Evolutionary conservation across 2,113 vertebrate genomes (phyloP), one percentile per base, ranked within the genome.

Genomic region (Ardeotis arabs): DNA sequence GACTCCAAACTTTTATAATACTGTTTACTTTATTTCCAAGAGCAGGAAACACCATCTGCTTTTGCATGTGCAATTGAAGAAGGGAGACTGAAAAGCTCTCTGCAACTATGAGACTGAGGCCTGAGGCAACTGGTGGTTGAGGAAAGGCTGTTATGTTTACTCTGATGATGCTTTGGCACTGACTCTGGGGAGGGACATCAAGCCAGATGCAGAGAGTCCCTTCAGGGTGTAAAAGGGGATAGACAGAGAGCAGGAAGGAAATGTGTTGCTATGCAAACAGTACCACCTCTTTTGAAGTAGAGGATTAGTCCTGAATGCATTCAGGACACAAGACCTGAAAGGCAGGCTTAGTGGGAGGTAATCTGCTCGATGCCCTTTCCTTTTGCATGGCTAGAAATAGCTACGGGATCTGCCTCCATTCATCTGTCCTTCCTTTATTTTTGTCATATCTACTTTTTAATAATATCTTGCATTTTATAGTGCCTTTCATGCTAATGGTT

Each of bases 281-380:
- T n/a, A 58, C 28, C 76, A 72, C 53, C 31, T 87, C 89, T 94
- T 97, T 87, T 95, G 95, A 95, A 96, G 89, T 11, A 83, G 56
- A 69, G 52, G 83, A 79, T 93, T 96, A 95, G 95, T 89, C 56
- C 92, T 69, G 76, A 96, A 91, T 89, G 35, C 47, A 91, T 95
- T 86, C 84, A 94, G 87, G 59, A 90, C 56, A 75, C 67, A 75
- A 85, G 79, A 90, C 49, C 87, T 93, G 87, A 96, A 96, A 95
- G 82, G 44, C 69, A 89, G 79, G 41, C 84, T 95, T 96, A 95
- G 74, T 77, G 63, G 44, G 52, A 95, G 47, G 85, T 87, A 94
- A 93, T 93, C 92, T 96, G 78, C 75, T 87, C 91, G 90, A 47
- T 84, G 79, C 22, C 82, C 60, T 93, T 91, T 91, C 55, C 44